Conservation (phyloP, 2,113 vertebrate genomes). For the Muscicapa adusta region DNA sequence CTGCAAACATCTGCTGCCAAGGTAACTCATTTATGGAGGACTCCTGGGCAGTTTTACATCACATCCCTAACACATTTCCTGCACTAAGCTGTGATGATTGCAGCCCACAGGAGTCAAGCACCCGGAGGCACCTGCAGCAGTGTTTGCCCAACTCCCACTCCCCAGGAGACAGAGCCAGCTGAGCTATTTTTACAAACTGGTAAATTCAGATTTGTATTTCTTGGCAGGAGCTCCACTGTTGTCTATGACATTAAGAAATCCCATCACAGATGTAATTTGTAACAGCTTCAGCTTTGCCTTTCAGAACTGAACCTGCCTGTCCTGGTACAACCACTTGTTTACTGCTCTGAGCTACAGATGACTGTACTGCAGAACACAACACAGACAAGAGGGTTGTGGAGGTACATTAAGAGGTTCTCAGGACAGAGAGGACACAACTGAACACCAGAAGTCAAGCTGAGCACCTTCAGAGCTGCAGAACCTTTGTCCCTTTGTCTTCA, state of each 20-base stretch:
- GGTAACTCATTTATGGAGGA: not conserved
- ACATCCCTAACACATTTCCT: not conserved
- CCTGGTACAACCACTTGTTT: not conserved
- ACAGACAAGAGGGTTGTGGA: fast-evolving
- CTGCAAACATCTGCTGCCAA: not conserved
- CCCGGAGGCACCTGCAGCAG: not conserved
- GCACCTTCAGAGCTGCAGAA: not conserved
- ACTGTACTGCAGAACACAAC: not conserved
- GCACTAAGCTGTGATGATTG: not conserved
- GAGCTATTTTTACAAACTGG: not conserved
- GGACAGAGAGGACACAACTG: not conserved
- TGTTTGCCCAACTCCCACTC: not conserved
- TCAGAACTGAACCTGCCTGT: not conserved
- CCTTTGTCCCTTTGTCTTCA: not conserved
- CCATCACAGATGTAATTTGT: not conserved
- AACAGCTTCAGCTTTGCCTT: not conserved
- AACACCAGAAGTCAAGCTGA: not conserved
- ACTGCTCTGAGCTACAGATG: not conserved
- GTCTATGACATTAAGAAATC: not conserved
- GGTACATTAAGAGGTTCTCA: not conserved
- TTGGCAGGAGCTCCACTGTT: not conserved
- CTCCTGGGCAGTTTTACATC: not conserved
- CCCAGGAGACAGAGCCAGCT: not conserved
- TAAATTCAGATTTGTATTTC: not conserved
- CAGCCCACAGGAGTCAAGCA: not conserved